Base-by-base conservation (phyloP, 2,113 vertebrate species). In the Perca fluviatilis region DNA sequence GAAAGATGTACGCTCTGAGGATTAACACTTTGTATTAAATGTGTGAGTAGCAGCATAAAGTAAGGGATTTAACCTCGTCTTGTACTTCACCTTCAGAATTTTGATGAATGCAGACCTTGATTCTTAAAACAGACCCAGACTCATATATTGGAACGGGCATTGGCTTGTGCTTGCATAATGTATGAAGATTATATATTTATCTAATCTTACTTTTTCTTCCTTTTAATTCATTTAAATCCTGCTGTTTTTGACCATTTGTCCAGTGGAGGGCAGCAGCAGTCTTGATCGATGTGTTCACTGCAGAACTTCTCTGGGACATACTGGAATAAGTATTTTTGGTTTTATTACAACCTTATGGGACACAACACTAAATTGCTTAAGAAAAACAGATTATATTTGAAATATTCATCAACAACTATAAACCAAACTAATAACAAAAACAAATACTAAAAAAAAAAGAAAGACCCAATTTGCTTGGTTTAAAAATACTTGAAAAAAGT, bases 181-280 rank as follows among this genome's bases (percentile, higher is more conserved):
- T 50, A 16, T 25, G 15, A n/a, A 54, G 43, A 56, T 40, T 7
- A n/a, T 63, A 66, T 27, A 2, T 19, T 4, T 58, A 15, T 58
- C 21, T 40, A 40, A 23, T 71, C 14, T 25, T 6, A 21, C 15
- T 47, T 58, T 21, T 27, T 49, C 23, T 18, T 5, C 13, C 47
- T 7, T 25, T 19, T 7, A 18, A 47, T 16, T 51, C 2, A 51
- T 51, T 51, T 16, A n/a, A 40, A 23, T 64, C 3, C 6, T 12
- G n/a, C n/a, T 53, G 13, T 33, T 58, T 40, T 18, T 13, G 12
- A 23, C 15, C n/a, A 2, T 36, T 21, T 80, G 58, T 53, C 79
- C 76, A 83, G 16, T 43, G 4, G 83, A 43, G 80, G 83, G 67
- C 78, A 82, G 80, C 66, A 84, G 54, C 40, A 73, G 15, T n/a